Conservation (phyloP, 2,113 vertebrate species). For the Chaetops frenatus region DNA sequence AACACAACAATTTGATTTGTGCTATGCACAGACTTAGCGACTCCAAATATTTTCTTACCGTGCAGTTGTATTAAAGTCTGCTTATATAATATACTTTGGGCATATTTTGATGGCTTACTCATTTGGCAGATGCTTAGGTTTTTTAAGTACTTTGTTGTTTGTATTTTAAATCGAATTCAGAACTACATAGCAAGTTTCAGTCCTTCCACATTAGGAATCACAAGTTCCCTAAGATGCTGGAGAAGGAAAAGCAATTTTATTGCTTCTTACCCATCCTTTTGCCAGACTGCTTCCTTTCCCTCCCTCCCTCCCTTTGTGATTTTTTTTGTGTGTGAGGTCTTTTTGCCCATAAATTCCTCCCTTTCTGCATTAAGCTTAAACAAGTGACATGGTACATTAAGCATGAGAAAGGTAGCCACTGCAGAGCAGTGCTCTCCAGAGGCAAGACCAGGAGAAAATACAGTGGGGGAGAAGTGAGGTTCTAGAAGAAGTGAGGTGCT, state of each 20-base stretch:
- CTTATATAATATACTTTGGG: neutral
- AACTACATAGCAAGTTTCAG: neutral
- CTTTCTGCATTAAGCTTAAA: neutral
- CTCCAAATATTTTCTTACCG: neutral
- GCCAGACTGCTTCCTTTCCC: neutral
- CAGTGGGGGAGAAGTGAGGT: rapidly evolving
- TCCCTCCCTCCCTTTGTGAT: neutral
- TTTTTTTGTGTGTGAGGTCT: neutral
- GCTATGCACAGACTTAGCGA: neutral
- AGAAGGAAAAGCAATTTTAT: neutral
- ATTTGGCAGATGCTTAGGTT: neutral
- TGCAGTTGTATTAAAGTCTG: neutral
- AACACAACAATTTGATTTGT: neutral
- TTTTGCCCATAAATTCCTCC: neutral
- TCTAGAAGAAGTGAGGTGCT: neutral
- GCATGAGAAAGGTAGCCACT: neutral
- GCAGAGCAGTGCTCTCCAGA: neutral
- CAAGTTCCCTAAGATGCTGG: neutral
- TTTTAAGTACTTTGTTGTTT: neutral
- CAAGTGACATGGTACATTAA: neutral
- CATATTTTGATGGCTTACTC: neutral
- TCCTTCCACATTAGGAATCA: neutral
- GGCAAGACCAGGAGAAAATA: neutral
- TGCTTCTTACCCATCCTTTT: neutral
- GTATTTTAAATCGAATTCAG: constrained; percentile 7